phyloP scores from a whole-genome alignment of 1,140 invertebrate species.

The Acromyrmex heyeri region DNA sequence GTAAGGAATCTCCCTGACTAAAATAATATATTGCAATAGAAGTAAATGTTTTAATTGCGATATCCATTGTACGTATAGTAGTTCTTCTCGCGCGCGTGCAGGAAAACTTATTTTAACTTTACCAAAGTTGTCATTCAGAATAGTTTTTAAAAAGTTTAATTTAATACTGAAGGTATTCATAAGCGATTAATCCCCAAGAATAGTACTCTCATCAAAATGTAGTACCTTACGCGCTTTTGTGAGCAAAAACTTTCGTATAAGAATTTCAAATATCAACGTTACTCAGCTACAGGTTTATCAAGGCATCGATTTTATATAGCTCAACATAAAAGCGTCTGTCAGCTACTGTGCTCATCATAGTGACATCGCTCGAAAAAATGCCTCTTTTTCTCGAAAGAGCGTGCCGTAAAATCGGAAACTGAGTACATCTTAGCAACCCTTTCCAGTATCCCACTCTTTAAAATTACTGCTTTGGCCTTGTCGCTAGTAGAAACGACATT shows the following conservation, averaged over 20 bases:
- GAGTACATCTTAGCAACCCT: neutral
- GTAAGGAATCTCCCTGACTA: no score
- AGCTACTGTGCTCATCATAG: neutral
- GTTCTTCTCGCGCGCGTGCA: neutral
- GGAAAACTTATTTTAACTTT: neutral
- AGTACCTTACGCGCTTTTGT: neutral
- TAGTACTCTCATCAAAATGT: neutral
- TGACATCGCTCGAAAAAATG: neutral
- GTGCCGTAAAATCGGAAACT: constrained; percentile 3
- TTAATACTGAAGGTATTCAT: neutral
- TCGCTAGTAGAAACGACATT: constrained; percentile 9
- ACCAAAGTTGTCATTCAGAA: neutral
- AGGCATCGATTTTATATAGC: constrained; percentile 28
- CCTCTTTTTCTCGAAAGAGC: neutral
- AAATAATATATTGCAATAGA: neutral
- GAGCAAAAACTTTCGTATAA: constrained; percentile 31
- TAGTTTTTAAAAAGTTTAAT: neutral
- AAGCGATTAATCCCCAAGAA: constrained; percentile 10
- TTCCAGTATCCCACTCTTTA: neutral
- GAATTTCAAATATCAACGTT: constrained; percentile 61
- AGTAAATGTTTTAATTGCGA: neutral
- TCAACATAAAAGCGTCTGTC: neutral
- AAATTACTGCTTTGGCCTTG: neutral
- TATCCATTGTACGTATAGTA: neutral
- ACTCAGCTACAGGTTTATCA: neutral